phyloP scores from a whole-genome alignment of 2,113 vertebrate genomes.

The Hypocryptadius cinnamomeus region DNA sequence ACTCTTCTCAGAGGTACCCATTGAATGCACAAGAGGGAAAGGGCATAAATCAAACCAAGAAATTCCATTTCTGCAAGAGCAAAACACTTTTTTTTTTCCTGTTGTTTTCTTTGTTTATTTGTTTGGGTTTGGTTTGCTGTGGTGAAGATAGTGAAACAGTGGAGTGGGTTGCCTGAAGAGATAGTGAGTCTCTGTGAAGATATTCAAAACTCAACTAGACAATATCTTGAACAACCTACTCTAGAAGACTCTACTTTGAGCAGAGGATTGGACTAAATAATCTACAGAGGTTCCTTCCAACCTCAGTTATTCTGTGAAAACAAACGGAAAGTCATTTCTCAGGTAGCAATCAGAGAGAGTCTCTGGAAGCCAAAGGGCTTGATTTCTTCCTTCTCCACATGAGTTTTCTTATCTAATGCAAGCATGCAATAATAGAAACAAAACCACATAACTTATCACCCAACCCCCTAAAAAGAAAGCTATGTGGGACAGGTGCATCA shows the following conservation, averaged over 20 bases:
- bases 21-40: background rate
- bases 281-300: background rate
- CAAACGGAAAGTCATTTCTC: background rate
- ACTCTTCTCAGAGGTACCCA: background rate
- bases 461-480: background rate
- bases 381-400: background rate
- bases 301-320: background rate
- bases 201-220: background rate
- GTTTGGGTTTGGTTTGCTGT: background rate
- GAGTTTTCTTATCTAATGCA: background rate
- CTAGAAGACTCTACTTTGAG: background rate
- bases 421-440: background rate
- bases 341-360: background rate
- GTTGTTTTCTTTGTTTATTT: background rate
- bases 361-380: background rate
- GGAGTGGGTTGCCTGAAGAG: background rate
- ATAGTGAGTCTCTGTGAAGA: background rate
- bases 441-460: background rate
- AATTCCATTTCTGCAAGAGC: background rate
- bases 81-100: background rate
- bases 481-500: background rate
- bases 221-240: background rate
- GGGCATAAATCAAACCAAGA: background rate
- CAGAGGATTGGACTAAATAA: background rate
- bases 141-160: background rate